Conservation (phyloP, 1,140 invertebrate species). For the Mactra quadrangularis region DNA sequence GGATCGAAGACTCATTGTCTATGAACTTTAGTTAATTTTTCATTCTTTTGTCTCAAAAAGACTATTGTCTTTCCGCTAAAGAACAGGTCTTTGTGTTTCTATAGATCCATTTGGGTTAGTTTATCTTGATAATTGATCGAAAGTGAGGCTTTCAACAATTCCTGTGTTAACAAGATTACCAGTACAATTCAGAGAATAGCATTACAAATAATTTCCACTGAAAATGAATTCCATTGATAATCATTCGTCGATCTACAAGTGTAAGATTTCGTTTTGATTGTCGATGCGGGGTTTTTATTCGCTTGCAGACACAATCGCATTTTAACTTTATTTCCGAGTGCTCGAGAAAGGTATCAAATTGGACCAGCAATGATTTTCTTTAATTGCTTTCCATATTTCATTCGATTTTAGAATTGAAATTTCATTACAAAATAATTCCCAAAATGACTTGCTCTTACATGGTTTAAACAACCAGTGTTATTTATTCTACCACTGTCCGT, state of each 20-base stretch:
- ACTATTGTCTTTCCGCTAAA: constrained; percentile 54
- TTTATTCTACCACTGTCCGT: too few relatives aligned
- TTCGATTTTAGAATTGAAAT: too few relatives aligned
- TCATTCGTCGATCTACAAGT: constrained; percentile 22
- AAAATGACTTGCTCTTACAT: too few relatives aligned
- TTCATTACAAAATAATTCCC: too few relatives aligned
- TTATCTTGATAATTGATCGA: constrained; percentile 41
- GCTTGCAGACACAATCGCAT: too few relatives aligned
- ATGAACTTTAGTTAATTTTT: constrained; percentile 56
- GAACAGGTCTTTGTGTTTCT: constrained; percentile 29
- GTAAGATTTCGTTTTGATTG: constrained; percentile 45
- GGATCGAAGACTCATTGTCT: constrained; percentile 56
- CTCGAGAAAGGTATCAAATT: too few relatives aligned
- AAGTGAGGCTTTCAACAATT: constrained; percentile 40
- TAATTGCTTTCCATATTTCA: too few relatives aligned
- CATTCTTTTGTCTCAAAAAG: constrained; percentile 54
- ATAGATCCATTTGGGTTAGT: constrained; percentile 43
- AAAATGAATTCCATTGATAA: constrained; percentile 21
- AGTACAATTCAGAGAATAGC: constrained; percentile 39
- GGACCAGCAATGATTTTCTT: too few relatives aligned
- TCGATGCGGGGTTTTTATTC: background rate
- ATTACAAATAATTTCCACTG: constrained; percentile 47
- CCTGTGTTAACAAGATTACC: constrained; percentile 56
- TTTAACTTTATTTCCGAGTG: too few relatives aligned
- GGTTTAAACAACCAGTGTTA: too few relatives aligned